Evolutionary conservation across 2,888 invertebrate species (phyloP), one percentile per base, ranked within the genome.

Genomic region (Vandiemenella viatica): DNA sequence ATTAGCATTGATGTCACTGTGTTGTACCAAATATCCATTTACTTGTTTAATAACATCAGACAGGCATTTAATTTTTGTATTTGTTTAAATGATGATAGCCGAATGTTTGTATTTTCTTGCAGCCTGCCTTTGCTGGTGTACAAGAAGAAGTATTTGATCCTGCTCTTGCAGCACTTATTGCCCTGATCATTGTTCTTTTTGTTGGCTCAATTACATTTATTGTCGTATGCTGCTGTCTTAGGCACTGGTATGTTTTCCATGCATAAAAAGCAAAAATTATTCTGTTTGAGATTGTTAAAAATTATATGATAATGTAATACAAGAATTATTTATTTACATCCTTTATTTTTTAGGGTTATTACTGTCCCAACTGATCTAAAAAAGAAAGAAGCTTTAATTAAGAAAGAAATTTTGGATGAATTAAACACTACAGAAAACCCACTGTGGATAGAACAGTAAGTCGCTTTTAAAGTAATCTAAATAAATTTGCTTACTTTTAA

Each of bases 401-500:
- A 87, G 49, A 79, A 87, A 53, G 79, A 85, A 54, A 85, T 87
- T 45, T 78, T 88, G 26, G 87, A 89, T 57, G 88, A 89, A 61
- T 67, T 88, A 43, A 87, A 86, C 59, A 89, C 88, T 0, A 91
- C 90, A 0, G 91, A 91, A 65, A 91, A 91, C 72, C 91, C 90
- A 0, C 68, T 91, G 13, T 91, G 90, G 91, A 80, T 90, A 60
- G 91, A 91, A 71, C 89, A 88, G 81, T 82, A 65, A 72, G 77
- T 69, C 45, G n/a, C n/a, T n/a, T 19, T 19, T 15, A 37, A 15
- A 10, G 10, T 32, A 13, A 32, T 10, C 32, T 16, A 8, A 1
- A 37, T 4, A 32, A 13, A 3, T 32, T 13, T n/a, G 10, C n/a
- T n/a, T n/a, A 32, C 32, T 4, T 32, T 4, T 4, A 4, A 32